Base-by-base conservation (phyloP, 2,113 vertebrate species). In the human region DNA sequence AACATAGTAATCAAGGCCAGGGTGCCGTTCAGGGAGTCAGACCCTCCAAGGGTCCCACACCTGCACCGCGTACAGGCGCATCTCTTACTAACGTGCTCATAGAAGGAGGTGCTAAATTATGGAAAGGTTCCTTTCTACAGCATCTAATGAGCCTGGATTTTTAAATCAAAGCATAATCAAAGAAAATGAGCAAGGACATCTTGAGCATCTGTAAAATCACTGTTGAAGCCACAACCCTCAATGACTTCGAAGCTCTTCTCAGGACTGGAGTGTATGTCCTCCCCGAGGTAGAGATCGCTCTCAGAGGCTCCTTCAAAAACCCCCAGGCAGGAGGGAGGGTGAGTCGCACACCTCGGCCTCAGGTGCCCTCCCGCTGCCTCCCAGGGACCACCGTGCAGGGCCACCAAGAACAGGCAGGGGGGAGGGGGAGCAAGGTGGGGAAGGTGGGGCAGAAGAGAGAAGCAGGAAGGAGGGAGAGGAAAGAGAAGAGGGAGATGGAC, bases 1-100 rank as follows among this genome's bases (percentile, higher is more conserved):
- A 98, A 98, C 98, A 97, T 95, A 97, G 97, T 98, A 96, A 98
- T 97, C 97, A 98, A 98, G 97, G 98, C 94, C 91, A 98, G 89
- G 59, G 97, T 96, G 97, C 97, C 90, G 97, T 96, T 97, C 35
- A 96, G 96, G 90, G 97, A 98, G 98, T 97, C 93, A 96, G 97
- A 81, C 97, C 88, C 95, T 96, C 96, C 97, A 73, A 86, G 97
- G 98, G 98, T 97, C 98, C 93, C 89, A 84, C 94, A 98, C 92
- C 97, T 90, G 97, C 91, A 94, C 98, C 61, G 45, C 97, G 64
- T 82, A 97, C 98, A 98, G 97, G 98, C 92, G 97, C 84, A 16
- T 93, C 97, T 97, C 98, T 97, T 92, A 94, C 96, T 90, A 94
- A 96, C 97, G 97, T 80, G 93, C 90, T 97, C 95, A 61, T 92